Evolutionary conservation across 2,888 invertebrate genomes (phyloP).

Genomic region (Patella depressa): DNA sequence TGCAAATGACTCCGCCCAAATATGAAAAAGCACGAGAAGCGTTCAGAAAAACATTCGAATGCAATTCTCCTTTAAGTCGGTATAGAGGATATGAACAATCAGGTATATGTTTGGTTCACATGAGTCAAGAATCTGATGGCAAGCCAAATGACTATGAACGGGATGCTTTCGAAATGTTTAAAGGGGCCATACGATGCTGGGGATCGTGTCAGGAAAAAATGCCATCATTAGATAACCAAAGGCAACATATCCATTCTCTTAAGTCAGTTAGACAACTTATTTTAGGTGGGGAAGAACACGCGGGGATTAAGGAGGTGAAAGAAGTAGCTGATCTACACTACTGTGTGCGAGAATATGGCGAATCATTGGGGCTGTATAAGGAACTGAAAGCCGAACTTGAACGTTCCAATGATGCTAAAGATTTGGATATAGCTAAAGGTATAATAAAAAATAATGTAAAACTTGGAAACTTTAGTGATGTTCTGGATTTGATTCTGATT

Average conservation of each 20-base stretch:
- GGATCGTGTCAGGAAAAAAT: neutral
- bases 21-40: neutral
- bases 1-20: neutral
- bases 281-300: neutral
- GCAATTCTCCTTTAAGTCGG: neutral
- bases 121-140: neutral
- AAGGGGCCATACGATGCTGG: neutral
- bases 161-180: slow-evolving; percentile 4
- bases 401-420: neutral
- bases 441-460: slow-evolving; percentile 5
- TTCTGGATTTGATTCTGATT: neutral
- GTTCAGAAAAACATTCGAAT: neutral
- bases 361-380: neutral
- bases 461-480: neutral
- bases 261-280: neutral
- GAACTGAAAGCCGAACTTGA: neutral
- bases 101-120: neutral
- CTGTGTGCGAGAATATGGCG: neutral
- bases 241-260: neutral
- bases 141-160: neutral
- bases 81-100: neutral
- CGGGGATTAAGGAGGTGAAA: neutral
- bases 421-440: neutral
- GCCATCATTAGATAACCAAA: too few species aligned
- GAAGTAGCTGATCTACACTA: neutral